Evolutionary conservation across 2,113 vertebrate species (phyloP), one percentile per base, ranked within the genome.

Genomic region (Hydrochoerus hydrochaeris): DNA sequence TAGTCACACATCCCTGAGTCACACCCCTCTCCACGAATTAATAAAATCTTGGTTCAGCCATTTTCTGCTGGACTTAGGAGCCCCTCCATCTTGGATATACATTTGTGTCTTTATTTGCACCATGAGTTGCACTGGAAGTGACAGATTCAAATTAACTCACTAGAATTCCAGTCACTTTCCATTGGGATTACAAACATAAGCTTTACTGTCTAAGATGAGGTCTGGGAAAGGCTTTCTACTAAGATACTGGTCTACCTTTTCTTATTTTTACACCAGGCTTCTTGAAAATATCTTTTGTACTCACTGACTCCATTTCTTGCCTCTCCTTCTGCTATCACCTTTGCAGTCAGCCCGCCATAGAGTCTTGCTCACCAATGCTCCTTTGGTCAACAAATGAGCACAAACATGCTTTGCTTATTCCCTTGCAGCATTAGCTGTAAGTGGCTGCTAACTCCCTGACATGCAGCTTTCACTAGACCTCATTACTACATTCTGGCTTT

Each of bases 391-490:
- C 52, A 73, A 28, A 35, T 20, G 17, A 20, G 12, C 0, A 22
- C 60, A 20, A 28, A 57, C 9, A 26, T 26, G 5, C 81, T 9
- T 67, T 38, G 49, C 41, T 30, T 26, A 41, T 11, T 26, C 20
- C 30, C 54, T 17, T 1, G 62, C 52, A 49, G 22, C 13, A 49
- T 41, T 26, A 35, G 17, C 52, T 32, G 24, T 24, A 28, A 26
- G 10, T 19, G 58, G n/a, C 57, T 52, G 41, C 38, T 0, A 1
- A 57, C 49, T 54, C 13, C 32, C 30, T 24, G 41, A 35, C 0
- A 7, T 4, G 62, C 86, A 44, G 6, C n/a, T 19, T 67, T 69
- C 13, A 44, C 26, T 4, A 7, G 30, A 58, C 14, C 20, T 12
- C 2, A 6, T 35, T 3, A 17, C 85, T 28, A 0, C 62, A n/a